Evolutionary conservation across 2,797 vertebrate species (phyloP).

Genomic region (Fratercula arctica): DNA sequence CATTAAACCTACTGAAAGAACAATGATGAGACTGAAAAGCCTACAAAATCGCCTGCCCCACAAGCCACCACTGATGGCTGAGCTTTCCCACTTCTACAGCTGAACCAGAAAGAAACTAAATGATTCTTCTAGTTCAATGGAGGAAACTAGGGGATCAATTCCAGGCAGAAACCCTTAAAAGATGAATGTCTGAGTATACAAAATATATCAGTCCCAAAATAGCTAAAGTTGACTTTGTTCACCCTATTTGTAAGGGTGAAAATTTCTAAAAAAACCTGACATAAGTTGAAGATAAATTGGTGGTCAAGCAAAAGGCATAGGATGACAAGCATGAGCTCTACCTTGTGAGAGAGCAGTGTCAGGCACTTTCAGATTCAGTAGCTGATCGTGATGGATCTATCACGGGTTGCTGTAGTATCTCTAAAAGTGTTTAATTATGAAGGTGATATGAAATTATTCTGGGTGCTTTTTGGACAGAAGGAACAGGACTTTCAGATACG

Average conservation of each 20-base stretch:
- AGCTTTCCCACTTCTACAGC: background rate
- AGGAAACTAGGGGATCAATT: background rate
- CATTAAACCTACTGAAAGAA: background rate
- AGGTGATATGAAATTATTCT: background rate
- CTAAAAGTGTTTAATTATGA: background rate
- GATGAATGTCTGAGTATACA: background rate
- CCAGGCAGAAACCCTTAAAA: background rate
- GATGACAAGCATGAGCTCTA: background rate
- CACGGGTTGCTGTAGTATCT: background rate
- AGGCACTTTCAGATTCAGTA: background rate
- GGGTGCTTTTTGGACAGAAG: background rate
- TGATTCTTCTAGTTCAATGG: background rate
- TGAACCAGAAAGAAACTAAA: background rate
- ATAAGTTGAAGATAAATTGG: background rate
- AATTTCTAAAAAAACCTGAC: background rate
- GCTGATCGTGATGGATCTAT: background rate
- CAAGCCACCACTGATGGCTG: background rate
- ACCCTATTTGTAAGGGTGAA: background rate
- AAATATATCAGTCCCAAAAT: background rate
- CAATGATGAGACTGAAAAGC: background rate
- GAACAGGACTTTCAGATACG: background rate
- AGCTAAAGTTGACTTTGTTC: background rate
- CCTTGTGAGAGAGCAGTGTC: background rate
- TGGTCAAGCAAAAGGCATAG: background rate
- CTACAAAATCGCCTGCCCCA: background rate